These are phyloP conservation scores for Acrocephalus kingi DNA, from an alignment of 2,113 vertebrate genomes.

Conservation along the genomic window DNA sequence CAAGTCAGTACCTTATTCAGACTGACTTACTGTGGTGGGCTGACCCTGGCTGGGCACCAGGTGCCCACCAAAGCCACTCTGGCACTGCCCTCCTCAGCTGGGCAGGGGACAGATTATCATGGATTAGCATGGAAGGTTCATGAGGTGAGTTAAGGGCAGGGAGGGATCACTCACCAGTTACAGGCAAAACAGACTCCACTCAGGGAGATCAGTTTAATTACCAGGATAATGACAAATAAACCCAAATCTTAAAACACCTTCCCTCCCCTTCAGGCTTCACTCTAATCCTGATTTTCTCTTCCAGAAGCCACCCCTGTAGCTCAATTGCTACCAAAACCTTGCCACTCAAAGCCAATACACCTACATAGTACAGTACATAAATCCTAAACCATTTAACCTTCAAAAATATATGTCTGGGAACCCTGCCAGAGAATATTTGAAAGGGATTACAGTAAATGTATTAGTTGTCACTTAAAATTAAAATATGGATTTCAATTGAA, in stretches of 20 bases:
- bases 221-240: background rate
- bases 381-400: slow-evolving; percentile 47
- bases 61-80: background rate
- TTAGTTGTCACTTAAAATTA: slow-evolving; percentile 43
- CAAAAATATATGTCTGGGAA: slow-evolving; percentile 25
- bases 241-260: background rate
- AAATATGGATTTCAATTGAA: slow-evolving; percentile 43
- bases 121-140: background rate
- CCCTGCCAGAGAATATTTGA: slow-evolving; percentile 14
- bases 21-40: background rate
- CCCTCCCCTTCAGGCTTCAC: background rate
- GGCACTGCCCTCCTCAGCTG: background rate
- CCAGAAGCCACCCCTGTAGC: background rate
- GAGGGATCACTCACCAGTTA: background rate
- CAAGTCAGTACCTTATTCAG: background rate
- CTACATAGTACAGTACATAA: background rate
- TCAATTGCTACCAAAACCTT: background rate
- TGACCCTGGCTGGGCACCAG: background rate
- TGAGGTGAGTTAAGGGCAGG: background rate
- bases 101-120: background rate
- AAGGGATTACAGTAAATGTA: slow-evolving; percentile 39
- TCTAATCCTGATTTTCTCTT: background rate
- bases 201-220: background rate
- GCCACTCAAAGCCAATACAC: background rate
- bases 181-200: background rate